Evolutionary conservation across 2,888 invertebrate genomes (phyloP), one percentile per base, ranked within the genome.

Genomic region (Lepeophtheirus nordmannii): DNA sequence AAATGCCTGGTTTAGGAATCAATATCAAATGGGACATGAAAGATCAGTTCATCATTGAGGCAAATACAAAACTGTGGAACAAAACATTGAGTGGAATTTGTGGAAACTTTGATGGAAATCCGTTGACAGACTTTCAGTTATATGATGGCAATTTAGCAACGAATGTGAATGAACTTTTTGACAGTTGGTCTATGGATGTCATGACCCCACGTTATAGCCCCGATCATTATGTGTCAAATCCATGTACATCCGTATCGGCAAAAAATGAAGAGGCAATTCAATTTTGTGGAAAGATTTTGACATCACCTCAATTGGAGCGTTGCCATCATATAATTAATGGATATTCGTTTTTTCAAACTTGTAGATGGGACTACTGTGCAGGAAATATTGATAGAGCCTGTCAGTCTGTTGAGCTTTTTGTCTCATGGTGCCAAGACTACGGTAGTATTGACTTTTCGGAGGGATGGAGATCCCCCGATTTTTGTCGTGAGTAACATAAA

Each of bases 311-410:
- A n/a, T 46, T 46, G 8, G 41, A 23, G 41, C 67, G 65, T 62
- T 69, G 69, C 68, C 70, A 70, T 0, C 69, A 85, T 80, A 78
- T 79, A 0, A 80, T 87, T 72, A 85, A 86, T 70, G 81, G 83
- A 1, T 76, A 81, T 0, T 78, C 82, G 1, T 78, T 88, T 58
- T 74, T 86, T 57, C 82, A 83, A 65, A 82, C 86, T 0, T 92
- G 91, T 70, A 80, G 82, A 64, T 85, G 84, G 80, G 89, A 91
- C 73, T 89, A 84, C 74, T 90, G 90, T 73, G 80, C 82, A 23
- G 84, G 85, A 69, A 78, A 72, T 56, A 30, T 71, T 73, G 81
- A 81, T 72, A 79, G 81, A 0, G 85, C 85, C 0, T 89, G 89
- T 72, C 81, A 83, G 69, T 84, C 87, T 0, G 80, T 89, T 67